phyloP scores from a whole-genome alignment of 2,888 invertebrate species.

The Melanostoma scalare region DNA sequence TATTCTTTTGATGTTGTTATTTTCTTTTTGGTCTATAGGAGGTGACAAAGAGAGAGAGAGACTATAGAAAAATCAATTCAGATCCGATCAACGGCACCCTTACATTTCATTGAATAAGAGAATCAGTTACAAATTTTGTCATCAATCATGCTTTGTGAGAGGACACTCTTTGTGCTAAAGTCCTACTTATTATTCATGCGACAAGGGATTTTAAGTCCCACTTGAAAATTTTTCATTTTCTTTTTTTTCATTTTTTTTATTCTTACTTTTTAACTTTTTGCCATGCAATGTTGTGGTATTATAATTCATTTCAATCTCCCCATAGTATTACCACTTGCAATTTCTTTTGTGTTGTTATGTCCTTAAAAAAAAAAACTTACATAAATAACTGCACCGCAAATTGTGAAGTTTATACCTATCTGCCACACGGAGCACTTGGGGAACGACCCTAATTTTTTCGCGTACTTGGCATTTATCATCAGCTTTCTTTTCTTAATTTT shows the following conservation, averaged over 20 bases:
- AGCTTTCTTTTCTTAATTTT: too few species aligned
- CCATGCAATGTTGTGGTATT: constrained; percentile 8
- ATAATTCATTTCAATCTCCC: constrained; percentile 14
- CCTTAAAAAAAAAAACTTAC: constrained; percentile 23
- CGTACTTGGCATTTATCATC: constrained; percentile 14
- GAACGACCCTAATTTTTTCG: constrained; percentile 41
- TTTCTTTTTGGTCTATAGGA: background rate
- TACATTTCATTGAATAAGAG: constrained; percentile 14
- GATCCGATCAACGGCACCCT: constrained; percentile 35
- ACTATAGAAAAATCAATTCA: constrained; percentile 43
- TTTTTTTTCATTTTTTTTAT: background rate
- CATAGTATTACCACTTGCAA: background rate
- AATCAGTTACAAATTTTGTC: constrained; percentile 37
- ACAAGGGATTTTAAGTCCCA: constrained; percentile 41
- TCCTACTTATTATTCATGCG: constrained; percentile 59
- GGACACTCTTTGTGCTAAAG: constrained; percentile 10
- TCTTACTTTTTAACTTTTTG: background rate
- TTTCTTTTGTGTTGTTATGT: background rate
- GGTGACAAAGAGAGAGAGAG: background rate
- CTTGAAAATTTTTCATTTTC: background rate
- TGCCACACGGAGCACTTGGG: constrained; percentile 17
- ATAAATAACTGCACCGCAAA: constrained; percentile 43
- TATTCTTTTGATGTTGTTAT: background rate
- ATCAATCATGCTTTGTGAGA: constrained; percentile 35
- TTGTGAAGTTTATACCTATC: constrained; percentile 44